These are phyloP conservation scores for Choloepus didactylus DNA, from an alignment of 2,797 vertebrate genomes.

Conservation along the genomic window DNA sequence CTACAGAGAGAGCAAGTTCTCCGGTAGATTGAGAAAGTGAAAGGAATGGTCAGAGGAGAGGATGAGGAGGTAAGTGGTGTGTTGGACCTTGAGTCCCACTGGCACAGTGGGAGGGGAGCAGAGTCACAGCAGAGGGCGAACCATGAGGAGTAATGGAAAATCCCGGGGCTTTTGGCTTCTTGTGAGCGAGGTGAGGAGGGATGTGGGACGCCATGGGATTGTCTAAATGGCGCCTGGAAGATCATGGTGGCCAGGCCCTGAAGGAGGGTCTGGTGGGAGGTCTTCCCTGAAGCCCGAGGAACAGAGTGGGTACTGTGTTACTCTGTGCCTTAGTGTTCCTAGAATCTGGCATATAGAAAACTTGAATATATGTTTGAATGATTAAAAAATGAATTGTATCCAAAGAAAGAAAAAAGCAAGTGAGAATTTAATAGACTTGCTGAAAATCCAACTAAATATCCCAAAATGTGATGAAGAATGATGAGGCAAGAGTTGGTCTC, in stretches of 20 bases:
- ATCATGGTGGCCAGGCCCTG: not conserved
- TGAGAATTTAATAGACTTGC: slow-evolving; percentile 56
- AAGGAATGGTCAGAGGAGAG: not conserved
- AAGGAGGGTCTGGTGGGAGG: not conserved
- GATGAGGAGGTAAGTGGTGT: not conserved
- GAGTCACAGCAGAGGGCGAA: not conserved
- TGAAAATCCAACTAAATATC: slow-evolving; percentile 59
- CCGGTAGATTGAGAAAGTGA: not conserved
- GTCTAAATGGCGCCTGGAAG: not conserved
- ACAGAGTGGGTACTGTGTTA: not conserved
- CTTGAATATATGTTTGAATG: not conserved
- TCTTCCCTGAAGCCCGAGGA: not conserved
- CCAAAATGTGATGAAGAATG: slow-evolving; percentile 48
- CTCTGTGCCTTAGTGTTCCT: not conserved
- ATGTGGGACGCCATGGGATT: not conserved
- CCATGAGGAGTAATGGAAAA: not conserved
- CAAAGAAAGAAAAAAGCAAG: slow-evolving; percentile 61
- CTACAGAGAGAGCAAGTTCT: not conserved
- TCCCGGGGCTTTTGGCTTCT: not conserved
- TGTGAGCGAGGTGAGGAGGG: not conserved
- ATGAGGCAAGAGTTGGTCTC: slow-evolving; percentile 58
- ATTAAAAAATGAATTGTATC: not conserved
- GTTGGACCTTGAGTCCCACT: not conserved
- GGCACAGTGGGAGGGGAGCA: not conserved
- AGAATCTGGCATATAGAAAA: not conserved